Evolutionary conservation across 37 sponge, comb jelly and placozoan species (phyloP), one percentile per base, ranked within the genome.

Genomic region (Lycopodina hypogea): DNA sequence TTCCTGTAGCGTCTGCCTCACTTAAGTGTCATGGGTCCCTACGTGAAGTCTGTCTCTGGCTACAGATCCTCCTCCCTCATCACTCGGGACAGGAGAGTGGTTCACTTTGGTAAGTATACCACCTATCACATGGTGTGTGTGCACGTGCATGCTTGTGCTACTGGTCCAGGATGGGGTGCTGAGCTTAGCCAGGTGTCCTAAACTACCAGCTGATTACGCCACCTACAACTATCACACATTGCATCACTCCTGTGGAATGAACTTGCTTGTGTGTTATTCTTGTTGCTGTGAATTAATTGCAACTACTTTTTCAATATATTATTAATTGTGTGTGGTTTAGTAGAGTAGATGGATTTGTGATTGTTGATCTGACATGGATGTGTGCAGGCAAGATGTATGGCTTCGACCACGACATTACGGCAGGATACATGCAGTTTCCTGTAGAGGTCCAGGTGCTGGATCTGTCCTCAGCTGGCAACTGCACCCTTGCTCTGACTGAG

Each of bases 401-500:
- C 34, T 37, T 42, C 28, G 53, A 61, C 56, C 1, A 61, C 0
- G 67, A 28, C 3, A 23, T 51, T 28, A 48, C 65, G 23, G 81
- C 74, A 29, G 69, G 80, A 42, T 57, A 69, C 30, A 24, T 86
- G 57, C 22, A 53, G 19, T 74, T 79, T 58, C 87, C 81, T 56
- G 48, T 32, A 0, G 48, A 89, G 33, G 84, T 64, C 48, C 74
- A 68, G 53, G 63, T 83, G 6, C 32, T 89, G 19, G 80, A 83
- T 19, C 32, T 83, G 35, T 42, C 72, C 68, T 58, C 61, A n/a
- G 89, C 83, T 41, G 58, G 76, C 35, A 57, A 62, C 14, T 83
- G 84, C 67, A 77, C 75, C 23, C 57, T 94, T n/a, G 81, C 81
- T 19, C 76, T 94, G 11, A 84, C 91, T 23, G 84, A 83, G 42